Conservation (phyloP, 2,797 vertebrate genomes). For the Poecilia wingei region DNA sequence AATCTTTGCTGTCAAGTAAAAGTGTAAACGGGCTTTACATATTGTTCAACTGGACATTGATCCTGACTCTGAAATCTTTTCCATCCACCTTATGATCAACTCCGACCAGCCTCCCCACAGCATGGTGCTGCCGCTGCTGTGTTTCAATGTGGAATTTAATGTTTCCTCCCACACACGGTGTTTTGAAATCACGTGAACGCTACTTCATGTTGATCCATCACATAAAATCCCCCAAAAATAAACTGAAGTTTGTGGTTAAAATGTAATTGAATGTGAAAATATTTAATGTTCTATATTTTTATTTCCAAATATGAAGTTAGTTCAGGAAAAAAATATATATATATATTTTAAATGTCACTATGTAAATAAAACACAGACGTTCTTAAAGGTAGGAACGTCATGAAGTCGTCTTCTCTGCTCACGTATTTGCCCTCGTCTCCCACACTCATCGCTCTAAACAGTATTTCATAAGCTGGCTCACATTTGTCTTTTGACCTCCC, state of each 20-base stretch:
- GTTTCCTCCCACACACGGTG: not conserved
- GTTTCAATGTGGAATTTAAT: not conserved
- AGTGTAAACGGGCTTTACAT: not conserved
- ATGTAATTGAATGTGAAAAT: not conserved
- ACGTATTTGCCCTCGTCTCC: slow-evolving; percentile 12
- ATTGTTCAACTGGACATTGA: not conserved
- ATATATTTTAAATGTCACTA: not conserved
- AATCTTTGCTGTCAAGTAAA: not conserved
- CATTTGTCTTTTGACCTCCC: slow-evolving; percentile 44
- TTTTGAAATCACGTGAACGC: not conserved
- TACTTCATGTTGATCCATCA: not conserved
- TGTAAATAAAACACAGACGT: not conserved
- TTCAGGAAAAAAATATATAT: not conserved
- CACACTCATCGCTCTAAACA: slow-evolving; percentile 24
- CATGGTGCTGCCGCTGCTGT: not conserved
- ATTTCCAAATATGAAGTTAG: not conserved
- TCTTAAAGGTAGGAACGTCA: not conserved
- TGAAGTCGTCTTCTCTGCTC: slow-evolving; percentile 2
- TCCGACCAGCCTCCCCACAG: not conserved
- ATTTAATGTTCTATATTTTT: not conserved
- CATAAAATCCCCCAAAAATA: not conserved
- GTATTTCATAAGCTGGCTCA: slow-evolving; percentile 19
- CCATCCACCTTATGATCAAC: not conserved
- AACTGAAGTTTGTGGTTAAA: not conserved
- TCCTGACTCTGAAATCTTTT: not conserved